Evolutionary conservation across 2,113 vertebrate species (phyloP).

Genomic region (Tenrec ecaudatus): DNA sequence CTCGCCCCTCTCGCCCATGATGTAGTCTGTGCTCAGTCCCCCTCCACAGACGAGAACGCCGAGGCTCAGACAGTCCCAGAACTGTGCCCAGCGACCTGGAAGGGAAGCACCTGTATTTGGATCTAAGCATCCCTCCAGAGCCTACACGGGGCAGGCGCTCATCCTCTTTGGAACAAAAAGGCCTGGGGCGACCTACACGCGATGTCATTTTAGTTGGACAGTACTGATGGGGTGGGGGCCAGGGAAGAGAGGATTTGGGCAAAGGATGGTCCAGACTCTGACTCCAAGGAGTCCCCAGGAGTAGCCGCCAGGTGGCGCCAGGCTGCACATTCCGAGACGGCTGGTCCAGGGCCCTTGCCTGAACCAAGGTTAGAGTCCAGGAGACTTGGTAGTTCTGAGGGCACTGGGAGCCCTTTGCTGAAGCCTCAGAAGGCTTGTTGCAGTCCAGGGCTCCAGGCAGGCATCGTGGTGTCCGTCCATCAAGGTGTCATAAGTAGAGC

Average conservation of each 20-base stretch:
- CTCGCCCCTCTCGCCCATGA: not conserved
- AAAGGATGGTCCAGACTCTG: not conserved
- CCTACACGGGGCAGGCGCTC: not conserved
- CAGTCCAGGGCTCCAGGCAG: not conserved
- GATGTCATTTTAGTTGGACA: not conserved
- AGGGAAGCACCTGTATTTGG: not conserved
- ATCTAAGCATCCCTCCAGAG: not conserved
- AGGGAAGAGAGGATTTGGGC: not conserved
- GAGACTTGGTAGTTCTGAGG: not conserved
- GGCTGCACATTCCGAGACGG: not conserved
- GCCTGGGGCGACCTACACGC: not conserved
- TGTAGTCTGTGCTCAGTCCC: not conserved
- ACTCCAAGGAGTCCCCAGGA: not conserved
- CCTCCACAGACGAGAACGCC: constrained; percentile 5
- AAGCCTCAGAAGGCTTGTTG: not conserved
- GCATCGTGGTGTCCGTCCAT: not conserved
- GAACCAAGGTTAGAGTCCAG: not conserved
- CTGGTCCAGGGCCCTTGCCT: not conserved
- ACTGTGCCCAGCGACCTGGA: not conserved
- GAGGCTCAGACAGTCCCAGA: not conserved
- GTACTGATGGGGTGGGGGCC: not conserved
- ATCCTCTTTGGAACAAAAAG: constrained; percentile 12
- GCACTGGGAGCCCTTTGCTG: not conserved
- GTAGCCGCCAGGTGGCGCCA: constrained; percentile 15
- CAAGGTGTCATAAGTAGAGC: not conserved